Conservation (phyloP, 1,140 invertebrate species). For the Branchinecta lynchi region DNA sequence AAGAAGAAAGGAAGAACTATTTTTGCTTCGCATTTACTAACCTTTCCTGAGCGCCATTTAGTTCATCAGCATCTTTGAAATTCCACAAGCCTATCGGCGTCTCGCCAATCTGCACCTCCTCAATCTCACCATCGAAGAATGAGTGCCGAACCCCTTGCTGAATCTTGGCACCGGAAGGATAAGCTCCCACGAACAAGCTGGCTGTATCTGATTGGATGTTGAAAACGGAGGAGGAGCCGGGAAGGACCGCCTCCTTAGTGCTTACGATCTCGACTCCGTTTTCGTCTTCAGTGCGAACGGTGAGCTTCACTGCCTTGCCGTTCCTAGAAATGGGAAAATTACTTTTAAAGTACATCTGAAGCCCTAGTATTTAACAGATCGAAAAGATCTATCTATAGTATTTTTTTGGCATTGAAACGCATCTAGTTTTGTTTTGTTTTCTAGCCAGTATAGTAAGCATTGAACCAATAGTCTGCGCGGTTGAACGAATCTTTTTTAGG, state of each 20-base stretch:
- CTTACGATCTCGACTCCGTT: conserved; percentile 40
- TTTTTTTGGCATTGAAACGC: too few species aligned
- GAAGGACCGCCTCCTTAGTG: conserved; percentile 41
- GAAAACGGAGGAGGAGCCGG: conserved; percentile 58
- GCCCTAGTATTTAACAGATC: too few species aligned
- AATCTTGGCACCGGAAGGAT: conserved; percentile 36
- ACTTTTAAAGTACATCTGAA: too few species aligned
- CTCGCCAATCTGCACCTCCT: conserved; percentile 75
- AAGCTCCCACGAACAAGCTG: conserved; percentile 78
- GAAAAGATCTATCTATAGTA: too few species aligned
- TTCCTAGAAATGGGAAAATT: conserved; percentile 37
- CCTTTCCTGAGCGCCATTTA: conserved; percentile 53
- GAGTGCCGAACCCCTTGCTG: conserved; percentile 48
- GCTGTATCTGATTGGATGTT: conserved; percentile 70
- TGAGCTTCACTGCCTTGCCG: conserved; percentile 64
- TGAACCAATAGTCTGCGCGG: too few species aligned
- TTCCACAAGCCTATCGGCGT: conserved; percentile 87
- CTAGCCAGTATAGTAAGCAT: too few species aligned
- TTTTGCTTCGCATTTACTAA: conserved; percentile 26
- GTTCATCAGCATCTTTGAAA: conserved; percentile 59
- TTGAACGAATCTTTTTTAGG: too few species aligned
- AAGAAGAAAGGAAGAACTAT: too few species aligned
- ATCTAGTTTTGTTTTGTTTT: too few species aligned
- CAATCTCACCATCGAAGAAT: conserved; percentile 73
- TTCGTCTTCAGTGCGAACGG: conserved; percentile 54